Evolutionary conservation across 2,113 vertebrate genomes (phyloP).

Genomic region (Limanda limanda): DNA sequence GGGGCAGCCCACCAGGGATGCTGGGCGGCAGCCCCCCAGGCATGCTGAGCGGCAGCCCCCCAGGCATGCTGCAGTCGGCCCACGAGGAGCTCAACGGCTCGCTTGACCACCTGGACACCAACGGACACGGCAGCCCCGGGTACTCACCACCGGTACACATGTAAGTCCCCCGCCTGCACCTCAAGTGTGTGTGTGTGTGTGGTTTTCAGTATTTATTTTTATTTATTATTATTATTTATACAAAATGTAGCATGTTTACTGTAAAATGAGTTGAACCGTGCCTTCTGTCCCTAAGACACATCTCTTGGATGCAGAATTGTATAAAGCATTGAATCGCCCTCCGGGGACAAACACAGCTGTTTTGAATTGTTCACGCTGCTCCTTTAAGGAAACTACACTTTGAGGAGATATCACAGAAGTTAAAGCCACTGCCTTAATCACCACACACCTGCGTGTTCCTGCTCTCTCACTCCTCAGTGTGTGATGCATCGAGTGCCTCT

Average conservation of each 20-base stretch:
- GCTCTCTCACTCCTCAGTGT: not conserved
- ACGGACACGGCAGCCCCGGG: conserved; percentile 95
- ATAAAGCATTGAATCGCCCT: too few relatives aligned
- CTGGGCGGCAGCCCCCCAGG: conserved; percentile 93
- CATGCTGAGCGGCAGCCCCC: conserved; percentile 91
- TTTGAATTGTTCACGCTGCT: not conserved
- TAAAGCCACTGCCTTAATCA: not conserved
- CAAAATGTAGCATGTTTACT: too few relatives aligned
- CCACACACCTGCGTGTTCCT: not conserved
- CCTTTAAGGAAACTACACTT: not conserved
- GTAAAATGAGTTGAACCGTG: too few relatives aligned
- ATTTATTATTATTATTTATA: not conserved
- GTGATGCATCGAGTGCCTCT: not conserved
- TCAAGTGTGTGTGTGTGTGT: too few relatives aligned
- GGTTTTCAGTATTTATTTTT: not conserved
- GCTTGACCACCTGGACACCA: conserved; percentile 97
- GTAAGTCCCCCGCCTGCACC: conserved; percentile 82
- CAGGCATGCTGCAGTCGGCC: conserved; percentile 89
- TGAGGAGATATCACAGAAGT: too few relatives aligned
- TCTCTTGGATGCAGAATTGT: too few relatives aligned
- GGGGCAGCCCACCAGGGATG: conserved; percentile 90
- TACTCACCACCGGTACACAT: conserved; percentile 97
- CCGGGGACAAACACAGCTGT: too few relatives aligned
- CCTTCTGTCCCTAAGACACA: too few relatives aligned
- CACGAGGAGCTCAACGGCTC: conserved; percentile 96